Percentiles rank a stretch among this genome's conserved stretches.
These are phyloP conservation scores for Epiperipatus broadwayi DNA, from an alignment of 2,888 invertebrate species.

Conservation along the genomic window DNA sequence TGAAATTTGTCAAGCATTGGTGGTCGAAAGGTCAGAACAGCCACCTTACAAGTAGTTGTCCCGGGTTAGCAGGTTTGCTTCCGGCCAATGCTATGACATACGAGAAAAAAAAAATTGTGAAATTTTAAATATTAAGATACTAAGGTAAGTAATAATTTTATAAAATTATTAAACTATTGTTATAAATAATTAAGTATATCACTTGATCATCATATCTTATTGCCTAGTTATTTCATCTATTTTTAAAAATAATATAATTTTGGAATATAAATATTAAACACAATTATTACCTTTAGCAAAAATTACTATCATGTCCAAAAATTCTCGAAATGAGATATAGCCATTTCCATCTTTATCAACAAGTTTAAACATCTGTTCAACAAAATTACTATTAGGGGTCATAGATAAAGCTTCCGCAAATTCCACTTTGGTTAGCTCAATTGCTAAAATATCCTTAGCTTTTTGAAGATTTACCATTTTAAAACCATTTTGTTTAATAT, in stretches of 20 bases:
- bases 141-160: too few species aligned
- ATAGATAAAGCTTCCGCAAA: constrained; percentile 41
- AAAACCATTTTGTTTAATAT: constrained; percentile 16
- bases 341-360: constrained; percentile 41
- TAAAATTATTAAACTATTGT: too few species aligned
- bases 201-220: too few species aligned
- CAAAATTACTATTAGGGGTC: constrained; percentile 37
- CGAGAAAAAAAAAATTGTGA: too few species aligned
- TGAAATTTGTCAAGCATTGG: too few species aligned
- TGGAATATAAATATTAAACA: neutral
- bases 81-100: too few species aligned
- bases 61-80: too few species aligned
- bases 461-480: constrained; percentile 20
- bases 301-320: constrained; percentile 39
- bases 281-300: constrained; percentile 39
- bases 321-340: constrained; percentile 41
- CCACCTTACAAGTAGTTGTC: too few species aligned
- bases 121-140: too few species aligned
- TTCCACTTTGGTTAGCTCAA: constrained; percentile 37
- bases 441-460: constrained; percentile 33
- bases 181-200: constrained; percentile 4
- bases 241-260: neutral
- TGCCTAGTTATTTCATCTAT: too few species aligned
- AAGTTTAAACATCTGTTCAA: constrained; percentile 37
- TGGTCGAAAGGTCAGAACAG: too few species aligned